Conservation (phyloP, 2,888 invertebrate genomes). For the Heliconius ethilla region DNA sequence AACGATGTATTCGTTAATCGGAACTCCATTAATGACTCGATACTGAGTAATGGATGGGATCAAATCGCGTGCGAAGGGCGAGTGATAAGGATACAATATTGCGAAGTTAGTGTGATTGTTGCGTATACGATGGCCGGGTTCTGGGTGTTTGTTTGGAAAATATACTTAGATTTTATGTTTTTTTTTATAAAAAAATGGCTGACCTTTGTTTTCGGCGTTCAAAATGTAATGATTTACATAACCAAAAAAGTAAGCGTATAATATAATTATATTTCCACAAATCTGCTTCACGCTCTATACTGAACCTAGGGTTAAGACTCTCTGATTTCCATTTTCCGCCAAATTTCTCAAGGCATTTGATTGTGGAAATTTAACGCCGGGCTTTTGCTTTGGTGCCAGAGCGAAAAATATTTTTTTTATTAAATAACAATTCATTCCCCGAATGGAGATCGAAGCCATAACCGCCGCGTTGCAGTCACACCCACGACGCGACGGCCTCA, state of each 20-base stretch:
- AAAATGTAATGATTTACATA: too few species aligned
- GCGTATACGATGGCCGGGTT: not conserved
- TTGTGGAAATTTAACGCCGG: not conserved
- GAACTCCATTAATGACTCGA: constrained; percentile 46
- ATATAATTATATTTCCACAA: too few species aligned
- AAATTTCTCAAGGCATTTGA: not conserved
- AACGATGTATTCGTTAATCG: constrained; percentile 47
- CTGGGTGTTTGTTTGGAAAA: not conserved
- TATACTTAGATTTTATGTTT: not conserved
- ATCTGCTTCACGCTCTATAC: too few species aligned
- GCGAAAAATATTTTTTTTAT: too few species aligned
- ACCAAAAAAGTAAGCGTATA: too few species aligned
- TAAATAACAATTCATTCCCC: too few species aligned
- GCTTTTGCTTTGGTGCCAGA: too few species aligned
- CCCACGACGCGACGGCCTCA: too few species aligned
- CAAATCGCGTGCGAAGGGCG: constrained; percentile 42
- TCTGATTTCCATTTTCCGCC: not conserved
- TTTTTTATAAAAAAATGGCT: too few species aligned
- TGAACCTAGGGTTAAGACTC: not conserved
- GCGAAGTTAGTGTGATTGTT: constrained; percentile 13
- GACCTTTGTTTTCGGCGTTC: too few species aligned
- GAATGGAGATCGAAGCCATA: too few species aligned
- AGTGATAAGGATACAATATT: constrained; percentile 34
- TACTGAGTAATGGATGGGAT: constrained; percentile 44
- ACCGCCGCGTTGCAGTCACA: too few species aligned